A percentile compares a stretch with the other conserved stretches of the same genome.
Evolutionary conservation across 2,113 vertebrate genomes (phyloP).

Genomic region (Phrynosoma blainvillii): DNA sequence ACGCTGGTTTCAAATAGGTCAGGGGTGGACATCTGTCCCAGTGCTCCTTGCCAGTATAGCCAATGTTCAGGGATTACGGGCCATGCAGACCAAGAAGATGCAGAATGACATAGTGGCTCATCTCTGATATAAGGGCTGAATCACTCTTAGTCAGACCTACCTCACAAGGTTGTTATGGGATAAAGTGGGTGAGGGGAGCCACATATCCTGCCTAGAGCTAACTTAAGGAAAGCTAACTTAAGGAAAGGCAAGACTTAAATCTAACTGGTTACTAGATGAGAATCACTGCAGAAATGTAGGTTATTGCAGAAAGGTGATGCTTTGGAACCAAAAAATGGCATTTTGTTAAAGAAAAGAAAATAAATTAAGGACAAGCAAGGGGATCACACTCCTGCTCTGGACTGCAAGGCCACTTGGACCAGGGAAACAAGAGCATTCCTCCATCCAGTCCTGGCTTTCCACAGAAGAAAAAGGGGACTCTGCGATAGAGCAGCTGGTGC

Average conservation of each 20-base stretch:
- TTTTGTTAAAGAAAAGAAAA: neutral
- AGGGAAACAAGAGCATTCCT: neutral
- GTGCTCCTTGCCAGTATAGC: no score
- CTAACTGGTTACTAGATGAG: no score
- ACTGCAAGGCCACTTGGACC: no score
- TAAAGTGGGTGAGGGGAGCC: neutral
- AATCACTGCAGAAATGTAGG: no score
- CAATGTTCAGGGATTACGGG: no score
- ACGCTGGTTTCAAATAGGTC: no score
- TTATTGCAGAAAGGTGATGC: neutral
- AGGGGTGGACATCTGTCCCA: no score
- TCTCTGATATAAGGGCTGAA: neutral
- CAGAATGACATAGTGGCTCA: neutral
- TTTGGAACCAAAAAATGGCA: neutral
- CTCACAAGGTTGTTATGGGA: neutral
- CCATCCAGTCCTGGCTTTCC: neutral
- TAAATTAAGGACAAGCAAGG: neutral
- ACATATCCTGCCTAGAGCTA: neutral
- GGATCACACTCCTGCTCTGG: neutral
- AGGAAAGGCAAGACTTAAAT: no score
- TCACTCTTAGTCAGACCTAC: neutral
- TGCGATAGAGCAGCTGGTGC: neutral
- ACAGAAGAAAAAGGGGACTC: no score
- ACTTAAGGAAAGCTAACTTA: no score
- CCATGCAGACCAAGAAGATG: neutral